Conservation (phyloP, 1,140 invertebrate species). For the Archegozetes longisetosus region DNA sequence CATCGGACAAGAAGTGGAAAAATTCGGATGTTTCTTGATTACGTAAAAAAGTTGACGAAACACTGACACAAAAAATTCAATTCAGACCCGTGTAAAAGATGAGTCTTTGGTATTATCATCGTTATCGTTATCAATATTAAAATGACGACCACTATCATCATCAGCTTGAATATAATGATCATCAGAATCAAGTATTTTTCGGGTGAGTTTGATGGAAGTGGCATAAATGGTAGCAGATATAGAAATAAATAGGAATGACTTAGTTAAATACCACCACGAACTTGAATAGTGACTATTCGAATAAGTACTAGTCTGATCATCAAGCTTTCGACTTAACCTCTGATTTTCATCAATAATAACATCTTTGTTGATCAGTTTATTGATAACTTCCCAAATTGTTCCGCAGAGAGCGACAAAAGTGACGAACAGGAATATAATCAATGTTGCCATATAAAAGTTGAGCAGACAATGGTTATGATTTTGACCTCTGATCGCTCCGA, state of each 20-base stretch:
- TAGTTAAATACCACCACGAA: slow-evolving; percentile 2
- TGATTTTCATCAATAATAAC: too few species aligned
- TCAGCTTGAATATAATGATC: slow-evolving; percentile 4
- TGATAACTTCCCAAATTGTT: slow-evolving; percentile 9
- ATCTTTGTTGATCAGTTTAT: too few species aligned
- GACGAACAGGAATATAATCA: slow-evolving; percentile 12
- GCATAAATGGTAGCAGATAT: background rate
- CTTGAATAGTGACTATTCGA: too few species aligned
- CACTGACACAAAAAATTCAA: too few species aligned
- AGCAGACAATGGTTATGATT: slow-evolving; percentile 7
- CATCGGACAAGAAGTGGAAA: too few species aligned
- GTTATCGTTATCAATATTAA: background rate
- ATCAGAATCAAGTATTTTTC: slow-evolving; percentile 12
- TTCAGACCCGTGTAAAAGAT: too few species aligned
- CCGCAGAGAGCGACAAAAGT: slow-evolving; percentile 9
- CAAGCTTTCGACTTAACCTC: too few species aligned
- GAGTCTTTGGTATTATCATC: slow-evolving; percentile 9
- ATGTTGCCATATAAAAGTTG: slow-evolving; percentile 11
- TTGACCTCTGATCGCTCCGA: background rate
- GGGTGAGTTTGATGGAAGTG: slow-evolving; percentile 1
- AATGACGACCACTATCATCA: too few species aligned
- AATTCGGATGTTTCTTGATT: too few species aligned
- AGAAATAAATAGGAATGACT: slow-evolving; percentile 7
- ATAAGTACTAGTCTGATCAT: too few species aligned
- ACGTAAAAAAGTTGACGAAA: too few species aligned